These are phyloP conservation scores for Drosophila dunni DNA, from an alignment of 1,140 invertebrate genomes.

Conservation along the genomic window DNA sequence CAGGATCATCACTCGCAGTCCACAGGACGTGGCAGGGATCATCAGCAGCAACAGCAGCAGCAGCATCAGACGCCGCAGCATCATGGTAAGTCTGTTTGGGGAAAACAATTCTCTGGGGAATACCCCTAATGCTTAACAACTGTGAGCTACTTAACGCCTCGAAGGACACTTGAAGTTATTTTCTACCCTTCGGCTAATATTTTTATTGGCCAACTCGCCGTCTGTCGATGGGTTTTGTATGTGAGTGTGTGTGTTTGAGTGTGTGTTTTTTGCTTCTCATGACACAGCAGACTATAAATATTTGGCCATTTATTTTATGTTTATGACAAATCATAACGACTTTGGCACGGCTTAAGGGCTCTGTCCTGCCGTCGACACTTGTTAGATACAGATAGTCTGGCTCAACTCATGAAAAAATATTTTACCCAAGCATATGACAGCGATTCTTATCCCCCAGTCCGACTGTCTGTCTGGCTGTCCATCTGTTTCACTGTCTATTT, in stretches of 20 bases:
- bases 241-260: not conserved
- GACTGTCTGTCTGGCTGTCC: slow-evolving; percentile 3
- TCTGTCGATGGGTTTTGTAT: not conserved
- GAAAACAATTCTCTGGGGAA: slow-evolving; percentile 22
- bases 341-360: slow-evolving; percentile 77
- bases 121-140: slow-evolving; percentile 12
- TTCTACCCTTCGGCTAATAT: slow-evolving; percentile 44
- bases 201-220: slow-evolving; percentile 40
- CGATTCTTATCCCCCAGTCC: not conserved
- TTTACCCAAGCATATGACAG: slow-evolving; percentile 54
- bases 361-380: slow-evolving; percentile 74
- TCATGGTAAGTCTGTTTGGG: slow-evolving; percentile 59
- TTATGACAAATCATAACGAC: slow-evolving; percentile 84
- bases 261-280: slow-evolving; percentile 29
- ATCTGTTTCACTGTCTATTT: slow-evolving; percentile 3
- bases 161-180: slow-evolving; percentile 40
- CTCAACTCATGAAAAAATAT: slow-evolving; percentile 36
- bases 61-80: slow-evolving; percentile 61
- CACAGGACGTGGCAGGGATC: slow-evolving; percentile 63
- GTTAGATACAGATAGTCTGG: slow-evolving; percentile 77
- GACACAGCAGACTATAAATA: slow-evolving; percentile 75
- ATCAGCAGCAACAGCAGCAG: slow-evolving; percentile 63
- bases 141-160: slow-evolving; percentile 32
- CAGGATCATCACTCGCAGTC: slow-evolving; percentile 67
- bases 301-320: slow-evolving; percentile 84